Conservation (phyloP, 2,888 invertebrate genomes). For the Nemoura dubitans region DNA sequence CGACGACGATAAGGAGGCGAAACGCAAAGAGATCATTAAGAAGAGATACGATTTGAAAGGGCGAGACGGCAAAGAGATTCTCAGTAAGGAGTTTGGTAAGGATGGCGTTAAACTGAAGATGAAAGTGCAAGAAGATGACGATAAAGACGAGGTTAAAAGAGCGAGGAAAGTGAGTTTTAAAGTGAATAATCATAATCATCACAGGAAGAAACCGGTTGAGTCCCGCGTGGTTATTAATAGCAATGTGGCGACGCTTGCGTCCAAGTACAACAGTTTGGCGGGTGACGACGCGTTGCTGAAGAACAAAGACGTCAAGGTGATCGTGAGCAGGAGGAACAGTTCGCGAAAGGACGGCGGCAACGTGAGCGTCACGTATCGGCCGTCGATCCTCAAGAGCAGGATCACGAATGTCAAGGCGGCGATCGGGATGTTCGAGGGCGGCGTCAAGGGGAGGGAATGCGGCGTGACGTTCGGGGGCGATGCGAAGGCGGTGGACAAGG, state of each 20-base stretch:
- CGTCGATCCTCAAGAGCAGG: slow-evolving; percentile 24
- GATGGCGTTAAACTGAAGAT: slow-evolving; percentile 29
- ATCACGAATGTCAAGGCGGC: slow-evolving; percentile 56
- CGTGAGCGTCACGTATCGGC: slow-evolving; percentile 43
- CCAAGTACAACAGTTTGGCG: slow-evolving; percentile 74
- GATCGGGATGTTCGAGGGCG: slow-evolving; percentile 58
- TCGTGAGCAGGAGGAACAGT: slow-evolving; percentile 51
- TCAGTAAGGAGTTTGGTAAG: slow-evolving; percentile 28
- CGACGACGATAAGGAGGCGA: background rate
- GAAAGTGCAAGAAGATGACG: slow-evolving; percentile 14
- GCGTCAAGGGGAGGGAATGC: background rate
- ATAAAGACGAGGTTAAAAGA: slow-evolving; percentile 52
- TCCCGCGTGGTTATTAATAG: slow-evolving; percentile 61
- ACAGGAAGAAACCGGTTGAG: slow-evolving; percentile 60
- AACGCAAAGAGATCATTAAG: background rate
- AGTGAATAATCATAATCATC: slow-evolving; percentile 63
- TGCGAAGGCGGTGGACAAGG: background rate
- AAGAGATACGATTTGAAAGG: slow-evolving; percentile 1
- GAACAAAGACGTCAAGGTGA: slow-evolving; percentile 46
- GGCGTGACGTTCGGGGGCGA: background rate
- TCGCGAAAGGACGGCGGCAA: slow-evolving; percentile 57
- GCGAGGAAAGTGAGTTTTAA: slow-evolving; percentile 70
- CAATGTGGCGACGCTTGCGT: slow-evolving; percentile 74
- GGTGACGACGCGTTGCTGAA: slow-evolving; percentile 60
- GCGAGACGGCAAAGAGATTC: slow-evolving; percentile 19